A percentile compares a stretch with the other conserved stretches of the same genome.
phyloP scores from a whole-genome alignment of 2,888 invertebrate species.

The Malacosoma neustria region DNA sequence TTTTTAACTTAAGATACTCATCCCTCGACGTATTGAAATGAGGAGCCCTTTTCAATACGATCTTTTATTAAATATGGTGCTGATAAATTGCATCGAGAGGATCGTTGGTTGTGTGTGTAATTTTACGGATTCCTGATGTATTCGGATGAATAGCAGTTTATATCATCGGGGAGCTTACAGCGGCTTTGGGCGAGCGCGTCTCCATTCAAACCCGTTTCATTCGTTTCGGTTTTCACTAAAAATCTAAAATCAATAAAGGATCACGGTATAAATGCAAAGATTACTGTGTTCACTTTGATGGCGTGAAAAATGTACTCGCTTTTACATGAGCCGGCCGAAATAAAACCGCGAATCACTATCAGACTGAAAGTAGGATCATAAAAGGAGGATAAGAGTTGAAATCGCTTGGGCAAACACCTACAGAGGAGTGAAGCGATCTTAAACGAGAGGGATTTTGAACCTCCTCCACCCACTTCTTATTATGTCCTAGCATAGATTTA shows the following conservation, averaged over 20 bases:
- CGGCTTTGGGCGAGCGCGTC: slow-evolving; percentile 65
- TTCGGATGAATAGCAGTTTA: slow-evolving; percentile 62
- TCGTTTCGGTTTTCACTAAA: slow-evolving; percentile 71
- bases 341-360: slow-evolving; percentile 75
- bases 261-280: slow-evolving; percentile 73
- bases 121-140: slow-evolving; percentile 50
- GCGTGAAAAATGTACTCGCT: slow-evolving; percentile 69
- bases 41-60: background rate
- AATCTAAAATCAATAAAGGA: slow-evolving; percentile 76
- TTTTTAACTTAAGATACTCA: slow-evolving; percentile 50
- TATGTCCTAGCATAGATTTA: no score
- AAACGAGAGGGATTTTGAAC: slow-evolving; percentile 71
- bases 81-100: background rate
- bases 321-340: slow-evolving; percentile 69
- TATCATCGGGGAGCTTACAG: slow-evolving; percentile 66
- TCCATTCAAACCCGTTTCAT: slow-evolving; percentile 69
- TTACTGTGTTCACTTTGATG: slow-evolving; percentile 63
- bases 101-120: slow-evolving; percentile 23
- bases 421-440: slow-evolving; percentile 68
- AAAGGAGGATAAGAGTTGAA: slow-evolving; percentile 63
- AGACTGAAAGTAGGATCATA: slow-evolving; percentile 68
- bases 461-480: slow-evolving; percentile 27
- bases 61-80: background rate
- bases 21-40: slow-evolving; percentile 19
- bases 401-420: slow-evolving; percentile 75